phyloP scores from a whole-genome alignment of 2,113 vertebrate species.

The Hepsetus odoe region DNA sequence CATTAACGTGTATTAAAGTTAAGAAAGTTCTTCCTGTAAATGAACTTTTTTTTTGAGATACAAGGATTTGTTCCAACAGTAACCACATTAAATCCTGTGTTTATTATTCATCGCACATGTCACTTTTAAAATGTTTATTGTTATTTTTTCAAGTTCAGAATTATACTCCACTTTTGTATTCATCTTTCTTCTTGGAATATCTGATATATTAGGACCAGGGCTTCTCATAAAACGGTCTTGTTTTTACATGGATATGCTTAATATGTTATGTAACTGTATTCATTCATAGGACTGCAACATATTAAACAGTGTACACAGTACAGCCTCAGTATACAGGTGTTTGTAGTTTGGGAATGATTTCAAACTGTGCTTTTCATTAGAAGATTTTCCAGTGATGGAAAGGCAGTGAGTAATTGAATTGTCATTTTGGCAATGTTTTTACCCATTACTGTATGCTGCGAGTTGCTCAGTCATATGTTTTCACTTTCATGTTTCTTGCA shows the following conservation, averaged over 20 bases:
- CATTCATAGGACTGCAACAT: background rate
- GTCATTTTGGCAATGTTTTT: conserved; percentile 7
- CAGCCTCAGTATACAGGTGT: background rate
- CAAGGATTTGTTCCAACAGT: background rate
- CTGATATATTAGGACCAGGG: background rate
- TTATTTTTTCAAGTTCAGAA: background rate
- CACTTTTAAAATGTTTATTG: conserved; percentile 1
- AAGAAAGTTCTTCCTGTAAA: too few species aligned
- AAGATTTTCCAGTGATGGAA: background rate
- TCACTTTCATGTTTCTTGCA: conserved; percentile 30
- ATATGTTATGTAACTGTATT: background rate
- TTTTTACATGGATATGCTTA: background rate
- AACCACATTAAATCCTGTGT: background rate
- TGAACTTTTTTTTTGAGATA: too few species aligned
- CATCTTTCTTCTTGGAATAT: background rate
- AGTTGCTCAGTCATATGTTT: conserved; percentile 33
- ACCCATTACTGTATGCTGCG: background rate
- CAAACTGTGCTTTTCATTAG: conserved; percentile 1
- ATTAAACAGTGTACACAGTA: background rate
- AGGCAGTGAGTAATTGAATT: background rate
- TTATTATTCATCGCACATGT: conserved; percentile 13
- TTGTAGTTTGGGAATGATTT: background rate
- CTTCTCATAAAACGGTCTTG: background rate
- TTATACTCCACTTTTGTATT: background rate
- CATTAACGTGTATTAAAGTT: too few species aligned